Conservation (phyloP, 2,113 vertebrate species). For the Rhineura floridana region DNA sequence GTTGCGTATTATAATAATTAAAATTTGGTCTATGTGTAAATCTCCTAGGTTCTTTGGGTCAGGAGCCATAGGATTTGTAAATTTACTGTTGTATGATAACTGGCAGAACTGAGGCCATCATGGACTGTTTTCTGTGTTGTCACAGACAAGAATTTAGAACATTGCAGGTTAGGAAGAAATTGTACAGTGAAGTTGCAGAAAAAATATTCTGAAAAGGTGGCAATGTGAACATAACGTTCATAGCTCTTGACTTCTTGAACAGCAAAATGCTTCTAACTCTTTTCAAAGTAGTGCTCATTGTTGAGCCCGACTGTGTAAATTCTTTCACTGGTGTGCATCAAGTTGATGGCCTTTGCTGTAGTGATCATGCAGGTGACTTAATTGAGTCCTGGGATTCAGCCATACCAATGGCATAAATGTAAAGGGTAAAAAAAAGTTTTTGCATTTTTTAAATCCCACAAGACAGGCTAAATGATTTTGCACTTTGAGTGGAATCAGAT, state of each 20-base stretch:
- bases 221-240: background rate
- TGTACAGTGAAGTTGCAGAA: background rate
- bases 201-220: background rate
- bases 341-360: conserved; percentile 26
- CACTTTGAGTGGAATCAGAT: conserved; percentile 74
- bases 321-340: background rate
- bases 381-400: conserved; percentile 32
- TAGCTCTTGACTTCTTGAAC: background rate
- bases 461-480: conserved; percentile 77
- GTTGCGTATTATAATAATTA: background rate
- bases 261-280: background rate
- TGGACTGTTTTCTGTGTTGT: background rate
- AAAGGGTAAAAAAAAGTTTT: conserved; percentile 72
- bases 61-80: background rate
- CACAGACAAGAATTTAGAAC: background rate
- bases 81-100: background rate
- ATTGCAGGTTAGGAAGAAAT: background rate
- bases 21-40: background rate
- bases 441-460: conserved; percentile 68
- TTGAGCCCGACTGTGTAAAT: background rate
- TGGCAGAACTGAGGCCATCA: background rate
- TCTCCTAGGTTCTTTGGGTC: background rate
- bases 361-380: conserved; percentile 30
- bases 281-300: background rate
- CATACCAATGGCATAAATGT: conserved; percentile 3